phyloP scores from a whole-genome alignment of 2,888 invertebrate genomes.

The Proisotoma minuta region DNA sequence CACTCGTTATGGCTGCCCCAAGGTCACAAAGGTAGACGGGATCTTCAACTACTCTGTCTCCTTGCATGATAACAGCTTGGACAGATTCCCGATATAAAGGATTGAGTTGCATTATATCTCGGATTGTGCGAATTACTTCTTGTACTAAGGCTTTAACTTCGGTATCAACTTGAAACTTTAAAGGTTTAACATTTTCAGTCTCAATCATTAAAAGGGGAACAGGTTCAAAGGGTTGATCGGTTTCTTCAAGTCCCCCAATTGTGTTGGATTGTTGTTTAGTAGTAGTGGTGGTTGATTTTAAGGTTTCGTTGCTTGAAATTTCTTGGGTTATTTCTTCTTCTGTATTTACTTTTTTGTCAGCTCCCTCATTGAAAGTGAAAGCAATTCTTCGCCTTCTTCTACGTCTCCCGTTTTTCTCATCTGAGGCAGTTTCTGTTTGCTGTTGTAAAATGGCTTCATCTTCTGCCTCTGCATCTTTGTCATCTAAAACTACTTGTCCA shows the following conservation, averaged over 20 bases:
- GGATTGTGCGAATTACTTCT: slow-evolving; percentile 93
- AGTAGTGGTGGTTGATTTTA: not conserved
- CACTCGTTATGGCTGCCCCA: slow-evolving; percentile 89
- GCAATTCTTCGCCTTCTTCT: slow-evolving; percentile 30
- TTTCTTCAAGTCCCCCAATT: slow-evolving; percentile 22
- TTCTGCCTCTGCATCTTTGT: slow-evolving; percentile 23
- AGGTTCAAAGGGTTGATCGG: slow-evolving; percentile 37
- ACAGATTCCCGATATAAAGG: slow-evolving; percentile 94
- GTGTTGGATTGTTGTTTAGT: slow-evolving; percentile 18
- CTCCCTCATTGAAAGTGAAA: not conserved
- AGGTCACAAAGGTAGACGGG: slow-evolving; percentile 95
- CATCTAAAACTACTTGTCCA: slow-evolving; percentile 70
- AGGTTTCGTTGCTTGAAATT: slow-evolving; percentile 15
- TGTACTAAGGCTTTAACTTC: slow-evolving; percentile 96
- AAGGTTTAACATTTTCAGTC: slow-evolving; percentile 84
- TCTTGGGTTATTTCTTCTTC: not conserved
- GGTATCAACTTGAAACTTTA: slow-evolving; percentile 82
- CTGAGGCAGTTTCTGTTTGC: slow-evolving; percentile 52
- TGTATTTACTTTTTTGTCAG: not conserved
- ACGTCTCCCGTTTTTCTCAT: slow-evolving; percentile 45
- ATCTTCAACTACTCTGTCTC: slow-evolving; percentile 94
- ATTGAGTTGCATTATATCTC: slow-evolving; percentile 96
- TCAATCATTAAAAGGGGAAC: slow-evolving; percentile 78
- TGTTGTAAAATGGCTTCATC: slow-evolving; percentile 59
- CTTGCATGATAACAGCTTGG: slow-evolving; percentile 96